Evolutionary conservation across 2,113 vertebrate species (phyloP).

Genomic region (Gallinago undulata): DNA sequence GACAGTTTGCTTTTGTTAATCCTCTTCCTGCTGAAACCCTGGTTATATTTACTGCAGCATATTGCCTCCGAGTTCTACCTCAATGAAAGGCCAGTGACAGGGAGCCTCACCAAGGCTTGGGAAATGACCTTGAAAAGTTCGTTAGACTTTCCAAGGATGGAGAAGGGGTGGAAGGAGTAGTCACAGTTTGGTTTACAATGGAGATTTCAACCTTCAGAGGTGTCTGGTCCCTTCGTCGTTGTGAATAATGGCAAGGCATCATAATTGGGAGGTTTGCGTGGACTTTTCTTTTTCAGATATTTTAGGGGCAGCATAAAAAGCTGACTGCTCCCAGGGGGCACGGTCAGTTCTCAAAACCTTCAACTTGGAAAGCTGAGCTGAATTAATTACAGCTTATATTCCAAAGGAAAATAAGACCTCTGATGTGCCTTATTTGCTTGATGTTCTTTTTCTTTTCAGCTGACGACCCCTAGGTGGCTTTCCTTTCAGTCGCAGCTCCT

Average conservation of each 20-base stretch:
- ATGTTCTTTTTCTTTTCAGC: conserved; percentile 6
- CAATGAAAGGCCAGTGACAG: rapidly evolving
- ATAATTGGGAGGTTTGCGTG: background rate
- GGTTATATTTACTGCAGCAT: background rate
- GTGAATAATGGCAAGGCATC: background rate
- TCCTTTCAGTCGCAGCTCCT: conserved; percentile 40
- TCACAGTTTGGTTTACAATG: background rate
- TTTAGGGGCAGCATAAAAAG: conserved; percentile 18
- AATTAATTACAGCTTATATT: conserved; percentile 53
- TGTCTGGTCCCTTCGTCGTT: background rate
- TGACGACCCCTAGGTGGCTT: conserved; percentile 11
- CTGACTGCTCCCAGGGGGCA: conserved; percentile 32
- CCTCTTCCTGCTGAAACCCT: background rate
- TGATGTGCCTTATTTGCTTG: conserved; percentile 36
- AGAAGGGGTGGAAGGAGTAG: background rate
- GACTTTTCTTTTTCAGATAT: background rate
- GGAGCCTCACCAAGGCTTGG: background rate
- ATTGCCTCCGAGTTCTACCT: background rate
- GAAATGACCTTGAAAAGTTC: background rate
- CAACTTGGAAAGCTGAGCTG: conserved; percentile 2
- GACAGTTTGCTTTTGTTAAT: background rate
- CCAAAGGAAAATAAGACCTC: conserved; percentile 11
- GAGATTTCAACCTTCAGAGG: background rate
- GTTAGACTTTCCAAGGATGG: background rate
- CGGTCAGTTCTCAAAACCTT: conserved; percentile 12